A percentile compares a stretch with the other conserved stretches of the same genome.
phyloP scores from a whole-genome alignment of 2,113 vertebrate genomes.

The Crotalus tigris region DNA sequence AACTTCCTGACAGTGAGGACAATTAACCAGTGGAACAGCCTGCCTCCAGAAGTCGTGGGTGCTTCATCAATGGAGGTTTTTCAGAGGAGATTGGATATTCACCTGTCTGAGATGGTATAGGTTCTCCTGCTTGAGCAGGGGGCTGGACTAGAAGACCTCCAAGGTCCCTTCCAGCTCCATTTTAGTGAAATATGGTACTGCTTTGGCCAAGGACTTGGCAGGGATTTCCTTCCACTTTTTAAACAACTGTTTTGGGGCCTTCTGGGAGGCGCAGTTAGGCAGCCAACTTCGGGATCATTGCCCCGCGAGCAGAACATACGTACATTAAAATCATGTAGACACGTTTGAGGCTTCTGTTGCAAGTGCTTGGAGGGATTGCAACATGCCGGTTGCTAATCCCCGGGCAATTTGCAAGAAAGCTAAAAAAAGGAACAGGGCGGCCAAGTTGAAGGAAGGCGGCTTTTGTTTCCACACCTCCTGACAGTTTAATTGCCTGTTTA shows the following conservation, averaged over 20 bases:
- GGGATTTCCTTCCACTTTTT: not conserved
- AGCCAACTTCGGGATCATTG: not conserved
- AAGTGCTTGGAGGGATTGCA: not conserved
- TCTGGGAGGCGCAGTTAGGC: not conserved
- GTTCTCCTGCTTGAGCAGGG: too few relatives aligned
- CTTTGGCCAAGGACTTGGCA: not conserved
- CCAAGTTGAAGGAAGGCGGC: not conserved
- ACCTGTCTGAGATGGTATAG: too few relatives aligned
- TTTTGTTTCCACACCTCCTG: not conserved
- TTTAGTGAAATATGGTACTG: not conserved
- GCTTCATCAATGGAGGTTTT: too few relatives aligned
- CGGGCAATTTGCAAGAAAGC: not conserved
- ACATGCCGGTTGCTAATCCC: not conserved
- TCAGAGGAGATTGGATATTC: too few relatives aligned
- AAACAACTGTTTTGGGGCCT: not conserved
- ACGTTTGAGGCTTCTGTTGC: not conserved
- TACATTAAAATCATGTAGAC: not conserved
- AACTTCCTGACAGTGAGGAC: too few relatives aligned
- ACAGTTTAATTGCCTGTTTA: not conserved
- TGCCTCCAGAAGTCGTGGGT: too few relatives aligned
- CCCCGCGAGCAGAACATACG: not conserved
- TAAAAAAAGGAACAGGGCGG: not conserved
- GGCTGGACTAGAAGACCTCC: too few relatives aligned
- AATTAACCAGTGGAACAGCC: too few relatives aligned
- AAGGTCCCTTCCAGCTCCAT: too few relatives aligned